phyloP scores from a whole-genome alignment of 2,113 vertebrate genomes.

The Larimichthys crocea region DNA sequence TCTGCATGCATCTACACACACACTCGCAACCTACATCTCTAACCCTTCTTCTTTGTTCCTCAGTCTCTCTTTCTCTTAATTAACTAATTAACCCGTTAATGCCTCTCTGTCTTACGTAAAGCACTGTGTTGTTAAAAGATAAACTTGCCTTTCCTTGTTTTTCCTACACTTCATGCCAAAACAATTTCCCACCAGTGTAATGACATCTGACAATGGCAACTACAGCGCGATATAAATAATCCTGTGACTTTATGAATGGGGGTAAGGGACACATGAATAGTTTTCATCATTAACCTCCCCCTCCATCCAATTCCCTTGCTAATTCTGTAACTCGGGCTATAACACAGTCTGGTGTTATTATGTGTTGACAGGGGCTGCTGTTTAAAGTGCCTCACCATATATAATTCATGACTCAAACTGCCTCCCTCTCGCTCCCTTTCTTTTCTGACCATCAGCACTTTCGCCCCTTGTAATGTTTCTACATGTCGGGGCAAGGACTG shows the following conservation, averaged over 20 bases:
- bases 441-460: conserved; percentile 85
- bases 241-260: conserved; percentile 37
- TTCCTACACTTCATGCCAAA: conserved; percentile 13
- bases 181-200: conserved; percentile 14
- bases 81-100: neutral
- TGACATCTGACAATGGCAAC: conserved; percentile 3
- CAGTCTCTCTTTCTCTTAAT: conserved; percentile 2
- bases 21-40: conserved; percentile 18
- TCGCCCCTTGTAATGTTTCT: conserved; percentile 72
- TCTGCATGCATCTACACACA: neutral
- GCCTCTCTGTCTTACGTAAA: neutral
- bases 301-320: conserved; percentile 35
- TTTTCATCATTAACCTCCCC: conserved; percentile 48
- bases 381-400: conserved; percentile 81
- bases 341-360: conserved; percentile 74
- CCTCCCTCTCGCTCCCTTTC: conserved; percentile 61
- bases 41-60: conserved; percentile 19
- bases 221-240: conserved; percentile 20
- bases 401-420: conserved; percentile 83
- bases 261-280: conserved; percentile 35
- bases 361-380: conserved; percentile 78
- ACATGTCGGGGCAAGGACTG: conserved; percentile 59
- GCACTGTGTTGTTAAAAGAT: neutral
- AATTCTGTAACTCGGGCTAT: conserved; percentile 56
- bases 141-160: neutral